Conservation (phyloP, 2,113 vertebrate species). For the Isurus oxyrinchus region DNA sequence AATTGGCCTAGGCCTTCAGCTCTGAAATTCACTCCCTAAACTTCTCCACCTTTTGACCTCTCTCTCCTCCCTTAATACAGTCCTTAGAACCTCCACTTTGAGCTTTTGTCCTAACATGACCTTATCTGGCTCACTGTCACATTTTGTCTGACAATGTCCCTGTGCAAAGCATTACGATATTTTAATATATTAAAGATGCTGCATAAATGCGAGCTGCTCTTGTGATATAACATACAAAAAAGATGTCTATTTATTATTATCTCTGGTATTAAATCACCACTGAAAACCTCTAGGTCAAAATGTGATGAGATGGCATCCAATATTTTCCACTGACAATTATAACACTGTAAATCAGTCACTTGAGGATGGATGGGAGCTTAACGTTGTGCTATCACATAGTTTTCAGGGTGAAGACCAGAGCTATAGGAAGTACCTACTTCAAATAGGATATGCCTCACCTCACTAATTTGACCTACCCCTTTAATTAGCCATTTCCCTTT, state of each 20-base stretch:
- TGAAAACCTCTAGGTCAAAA: not conserved
- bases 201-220: not conserved
- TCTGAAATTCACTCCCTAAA: not conserved
- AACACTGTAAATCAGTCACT: not conserved
- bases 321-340: not conserved
- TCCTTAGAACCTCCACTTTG: not conserved
- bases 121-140: not conserved
- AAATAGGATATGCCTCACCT: not conserved
- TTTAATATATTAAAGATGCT: not conserved
- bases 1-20: not conserved
- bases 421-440: not conserved
- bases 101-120: not conserved
- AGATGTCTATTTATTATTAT: not conserved
- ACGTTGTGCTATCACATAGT: too few relatives aligned
- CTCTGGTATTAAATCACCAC: not conserved
- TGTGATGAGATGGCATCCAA: not conserved
- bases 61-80: not conserved
- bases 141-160: not conserved
- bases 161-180: not conserved
- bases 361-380: not conserved
- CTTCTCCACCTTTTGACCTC: not conserved
- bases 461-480: not conserved
- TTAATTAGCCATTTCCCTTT: not conserved
- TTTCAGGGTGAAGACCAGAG: not conserved
- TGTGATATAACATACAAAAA: not conserved